Evolutionary conservation across 1,140 invertebrate genomes (phyloP).

Genomic region (Rhyzopertha dominica): DNA sequence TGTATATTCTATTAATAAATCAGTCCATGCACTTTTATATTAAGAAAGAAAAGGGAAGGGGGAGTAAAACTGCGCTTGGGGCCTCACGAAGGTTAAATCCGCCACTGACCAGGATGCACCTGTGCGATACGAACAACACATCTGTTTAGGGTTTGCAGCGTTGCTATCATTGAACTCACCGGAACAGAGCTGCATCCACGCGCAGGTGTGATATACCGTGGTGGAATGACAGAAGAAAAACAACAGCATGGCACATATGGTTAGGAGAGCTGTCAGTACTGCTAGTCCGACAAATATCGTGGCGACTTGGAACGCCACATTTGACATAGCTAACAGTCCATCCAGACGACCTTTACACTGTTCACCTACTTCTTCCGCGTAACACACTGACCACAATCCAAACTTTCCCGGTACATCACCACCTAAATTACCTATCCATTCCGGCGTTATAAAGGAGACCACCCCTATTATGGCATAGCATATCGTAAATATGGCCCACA

Average conservation of each 20-base stretch:
- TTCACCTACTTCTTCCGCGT: constrained; percentile 60
- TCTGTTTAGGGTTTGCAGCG: neutral
- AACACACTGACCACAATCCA: constrained; percentile 85
- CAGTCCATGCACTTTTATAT: too few species aligned
- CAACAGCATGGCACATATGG: constrained; percentile 82
- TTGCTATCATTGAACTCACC: constrained; percentile 58
- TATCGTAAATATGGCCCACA: constrained; percentile 95
- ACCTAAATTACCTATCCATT: constrained; percentile 84
- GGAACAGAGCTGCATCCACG: constrained; percentile 88
- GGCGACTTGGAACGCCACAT: constrained; percentile 71
- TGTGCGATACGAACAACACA: constrained; percentile 1
- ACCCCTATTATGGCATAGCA: constrained; percentile 94
- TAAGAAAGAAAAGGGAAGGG: too few species aligned
- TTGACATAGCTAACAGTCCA: constrained; percentile 76
- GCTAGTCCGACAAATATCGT: constrained; percentile 85
- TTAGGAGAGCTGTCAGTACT: constrained; percentile 76
- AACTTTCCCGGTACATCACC: constrained; percentile 85
- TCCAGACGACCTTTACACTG: constrained; percentile 79
- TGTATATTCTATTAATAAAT: too few species aligned
- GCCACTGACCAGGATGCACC: constrained; percentile 17
- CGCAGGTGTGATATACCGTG: constrained; percentile 89
- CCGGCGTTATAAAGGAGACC: constrained; percentile 92
- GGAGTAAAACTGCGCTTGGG: too few species aligned
- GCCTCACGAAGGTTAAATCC: too few species aligned
- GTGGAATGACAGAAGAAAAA: constrained; percentile 94